Conservation (phyloP, 2,797 vertebrate genomes). For the Takifugu ocellatus region DNA sequence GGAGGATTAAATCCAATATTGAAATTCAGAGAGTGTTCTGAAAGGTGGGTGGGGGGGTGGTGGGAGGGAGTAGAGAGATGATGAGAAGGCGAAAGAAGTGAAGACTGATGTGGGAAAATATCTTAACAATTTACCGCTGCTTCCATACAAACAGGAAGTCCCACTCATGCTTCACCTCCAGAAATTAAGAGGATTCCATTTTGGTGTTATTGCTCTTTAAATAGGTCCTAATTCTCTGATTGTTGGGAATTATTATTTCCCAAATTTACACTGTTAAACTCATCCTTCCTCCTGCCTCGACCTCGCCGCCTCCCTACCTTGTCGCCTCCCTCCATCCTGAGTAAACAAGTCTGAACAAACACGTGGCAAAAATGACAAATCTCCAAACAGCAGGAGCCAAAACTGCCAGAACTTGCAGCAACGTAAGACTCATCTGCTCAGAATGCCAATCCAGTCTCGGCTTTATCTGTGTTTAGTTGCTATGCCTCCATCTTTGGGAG, state of each 20-base stretch:
- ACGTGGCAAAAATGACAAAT: slow-evolving; percentile 22
- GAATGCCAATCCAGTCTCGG: background rate
- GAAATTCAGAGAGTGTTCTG: slow-evolving; percentile 24
- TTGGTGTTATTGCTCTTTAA: too few relatives aligned
- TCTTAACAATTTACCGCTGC: too few relatives aligned
- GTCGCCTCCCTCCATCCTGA: slow-evolving; percentile 30
- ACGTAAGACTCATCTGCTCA: slow-evolving; percentile 6
- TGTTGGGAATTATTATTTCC: too few relatives aligned
- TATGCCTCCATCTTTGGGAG: background rate
- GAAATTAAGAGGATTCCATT: too few relatives aligned
- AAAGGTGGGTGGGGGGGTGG: background rate
- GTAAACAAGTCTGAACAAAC: slow-evolving; percentile 15
- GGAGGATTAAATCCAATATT: slow-evolving; percentile 16
- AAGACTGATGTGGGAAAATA: background rate
- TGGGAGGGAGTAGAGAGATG: background rate
- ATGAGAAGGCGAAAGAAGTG: background rate
- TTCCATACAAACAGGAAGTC: too few relatives aligned
- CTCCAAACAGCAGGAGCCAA: slow-evolving; percentile 12
- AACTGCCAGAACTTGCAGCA: background rate
- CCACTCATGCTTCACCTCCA: too few relatives aligned
- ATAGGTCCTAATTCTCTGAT: too few relatives aligned
- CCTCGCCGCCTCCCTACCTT: slow-evolving; percentile 4
- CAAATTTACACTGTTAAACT: too few relatives aligned
- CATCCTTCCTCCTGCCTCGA: background rate
- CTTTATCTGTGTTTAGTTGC: slow-evolving; percentile 11